These are phyloP conservation scores for Pleuronectes platessa DNA, from an alignment of 2,113 vertebrate species.

Conservation along the genomic window DNA sequence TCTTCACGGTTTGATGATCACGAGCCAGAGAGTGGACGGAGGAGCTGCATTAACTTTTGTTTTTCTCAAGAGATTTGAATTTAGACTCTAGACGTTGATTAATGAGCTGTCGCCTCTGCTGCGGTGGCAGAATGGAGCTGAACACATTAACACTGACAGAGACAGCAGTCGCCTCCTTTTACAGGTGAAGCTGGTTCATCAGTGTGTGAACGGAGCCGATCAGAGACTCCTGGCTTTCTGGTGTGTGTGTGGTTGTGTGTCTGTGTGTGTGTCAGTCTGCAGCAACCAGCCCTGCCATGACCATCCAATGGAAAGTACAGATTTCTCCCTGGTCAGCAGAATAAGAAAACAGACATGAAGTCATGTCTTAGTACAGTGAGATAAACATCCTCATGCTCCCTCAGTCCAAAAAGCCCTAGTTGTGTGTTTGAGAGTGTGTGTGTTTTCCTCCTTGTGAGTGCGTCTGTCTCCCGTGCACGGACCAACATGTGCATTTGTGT, in stretches of 20 bases:
- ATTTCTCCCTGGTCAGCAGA: not conserved
- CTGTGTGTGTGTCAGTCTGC: too few relatives aligned
- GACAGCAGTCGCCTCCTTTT: not conserved
- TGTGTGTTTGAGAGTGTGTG: too few relatives aligned
- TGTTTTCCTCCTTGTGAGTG: too few relatives aligned
- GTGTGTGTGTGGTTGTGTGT: too few relatives aligned
- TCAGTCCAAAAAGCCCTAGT: not conserved
- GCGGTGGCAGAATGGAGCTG: not conserved
- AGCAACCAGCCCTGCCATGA: not conserved
- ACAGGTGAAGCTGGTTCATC: not conserved
- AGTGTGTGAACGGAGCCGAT: not conserved
- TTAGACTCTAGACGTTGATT: not conserved
- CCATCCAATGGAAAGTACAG: conserved; percentile 2
- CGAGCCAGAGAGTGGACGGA: not conserved
- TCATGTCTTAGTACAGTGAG: conserved; percentile 8
- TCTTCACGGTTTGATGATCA: too few relatives aligned
- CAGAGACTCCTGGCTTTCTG: too few relatives aligned
- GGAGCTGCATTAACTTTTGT: not conserved
- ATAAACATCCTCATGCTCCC: conserved; percentile 4
- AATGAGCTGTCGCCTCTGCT: not conserved
- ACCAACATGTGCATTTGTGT: conserved; percentile 46
- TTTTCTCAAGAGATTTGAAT: not conserved
- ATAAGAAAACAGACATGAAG: conserved; percentile 32
- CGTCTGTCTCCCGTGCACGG: not conserved
- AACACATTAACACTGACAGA: not conserved